A percentile compares a stretch with the other conserved stretches of the same genome.
Evolutionary conservation across 2,797 vertebrate genomes (phyloP).

Genomic region (Pseudomugil tenellus): DNA sequence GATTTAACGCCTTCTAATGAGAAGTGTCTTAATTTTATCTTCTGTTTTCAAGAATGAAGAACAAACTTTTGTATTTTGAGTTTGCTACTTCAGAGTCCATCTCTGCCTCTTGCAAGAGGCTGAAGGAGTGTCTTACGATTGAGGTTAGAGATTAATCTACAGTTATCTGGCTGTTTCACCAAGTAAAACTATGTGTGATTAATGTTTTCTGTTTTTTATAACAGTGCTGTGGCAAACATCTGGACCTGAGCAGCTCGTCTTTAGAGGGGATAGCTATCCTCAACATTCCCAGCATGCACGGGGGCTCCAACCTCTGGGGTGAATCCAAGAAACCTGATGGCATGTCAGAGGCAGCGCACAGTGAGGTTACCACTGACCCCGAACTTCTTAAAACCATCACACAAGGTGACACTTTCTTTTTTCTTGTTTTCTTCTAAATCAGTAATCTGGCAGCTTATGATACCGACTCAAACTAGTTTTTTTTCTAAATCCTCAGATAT

Average conservation of each 20-base stretch:
- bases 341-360: conserved; percentile 61
- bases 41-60: conserved; percentile 87
- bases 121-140: conserved; percentile 87
- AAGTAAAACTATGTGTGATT: background rate
- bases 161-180: background rate
- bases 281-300: conserved; percentile 96
- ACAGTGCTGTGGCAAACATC: conserved; percentile 86
- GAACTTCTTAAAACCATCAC: conserved; percentile 88
- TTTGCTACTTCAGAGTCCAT: conserved; percentile 94
- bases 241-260: conserved; percentile 85
- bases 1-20: background rate
- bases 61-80: conserved; percentile 96
- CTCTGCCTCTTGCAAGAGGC: conserved; percentile 91
- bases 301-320: conserved; percentile 96
- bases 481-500: conserved; percentile 78
- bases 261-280: conserved; percentile 91
- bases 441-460: background rate
- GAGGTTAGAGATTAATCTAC: conserved; percentile 79
- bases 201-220: background rate
- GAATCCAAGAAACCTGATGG: conserved; percentile 86
- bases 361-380: conserved; percentile 86
- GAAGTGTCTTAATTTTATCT: background rate
- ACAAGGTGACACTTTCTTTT: conserved; percentile 81
- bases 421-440: conserved; percentile 1
- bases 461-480: background rate